Base-by-base conservation (phyloP, 2,113 vertebrate species). In the Pelobates fuscus region DNA sequence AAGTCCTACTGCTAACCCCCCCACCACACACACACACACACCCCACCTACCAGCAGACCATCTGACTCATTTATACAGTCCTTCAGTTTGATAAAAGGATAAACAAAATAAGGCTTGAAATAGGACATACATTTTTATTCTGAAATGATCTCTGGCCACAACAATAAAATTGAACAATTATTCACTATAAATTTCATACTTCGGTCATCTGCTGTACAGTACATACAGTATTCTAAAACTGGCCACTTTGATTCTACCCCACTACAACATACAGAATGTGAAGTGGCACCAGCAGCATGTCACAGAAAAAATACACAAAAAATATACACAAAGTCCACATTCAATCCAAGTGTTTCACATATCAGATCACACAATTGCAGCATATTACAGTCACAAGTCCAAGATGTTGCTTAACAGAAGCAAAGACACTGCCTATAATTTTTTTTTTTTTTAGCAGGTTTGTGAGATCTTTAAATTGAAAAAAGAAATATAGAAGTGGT, bases 161-260 rank as follows among this genome's bases (percentile, higher is more conserved):
- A 98, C 96, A 95, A 94, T 95, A 95, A 94, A 97, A 94, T 94
- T 92, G 93, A 95, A 96, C 95, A 95, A 97, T 96, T 95, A 93
- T 92, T 95, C 94, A 96, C 95, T 94, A 94, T 95, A 95, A 93
- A 91, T 93, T 89, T 94, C 93, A 88, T 88, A 90, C 90, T 89
- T 94, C 88, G 89, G 88, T 89, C 91, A 94, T 94, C 90, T 91
- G 91, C 93, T 96, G 93, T 97, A 97, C 94, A 98, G 93, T 94
- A 95, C 92, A 94, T 92, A 95, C 92, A 94, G 94, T 94, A 95
- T 94, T 92, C 94, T 92, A 93, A 91, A 97, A 97, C 94, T 96
- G 93, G 92, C 92, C 87, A 92, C 89, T 85, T 86, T 86, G 88
- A 89, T 93, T 88, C 87, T 88, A 92, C 90, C 84, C 89, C 90